Conservation (phyloP, 2,888 invertebrate species). For the Eurytoma californica region DNA sequence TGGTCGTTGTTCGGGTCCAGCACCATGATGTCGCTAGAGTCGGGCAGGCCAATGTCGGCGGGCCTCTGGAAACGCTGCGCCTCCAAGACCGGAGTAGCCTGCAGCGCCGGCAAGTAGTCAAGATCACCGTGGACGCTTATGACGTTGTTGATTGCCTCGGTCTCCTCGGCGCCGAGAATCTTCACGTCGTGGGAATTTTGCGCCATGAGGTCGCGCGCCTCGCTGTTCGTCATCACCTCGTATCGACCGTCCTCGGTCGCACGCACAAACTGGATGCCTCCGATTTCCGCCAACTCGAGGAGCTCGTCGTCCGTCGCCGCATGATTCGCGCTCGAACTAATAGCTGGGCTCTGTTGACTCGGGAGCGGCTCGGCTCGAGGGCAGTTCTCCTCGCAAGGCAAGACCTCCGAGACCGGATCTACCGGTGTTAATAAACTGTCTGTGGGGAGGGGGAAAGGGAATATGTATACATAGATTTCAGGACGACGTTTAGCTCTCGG, state of each 20-base stretch:
- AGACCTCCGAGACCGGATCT: slow-evolving; percentile 53
- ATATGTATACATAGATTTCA: slow-evolving; percentile 46
- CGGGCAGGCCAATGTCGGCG: slow-evolving; percentile 49
- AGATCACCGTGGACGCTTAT: slow-evolving; percentile 34
- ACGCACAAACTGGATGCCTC: slow-evolving; percentile 74
- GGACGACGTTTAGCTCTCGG: slow-evolving; percentile 6
- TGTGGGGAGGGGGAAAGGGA: slow-evolving; percentile 49
- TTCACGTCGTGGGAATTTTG: slow-evolving; percentile 73
- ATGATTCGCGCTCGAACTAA: slow-evolving; percentile 7
- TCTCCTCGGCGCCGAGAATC: slow-evolving; percentile 70
- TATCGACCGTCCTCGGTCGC: slow-evolving; percentile 74
- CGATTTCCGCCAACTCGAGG: slow-evolving; percentile 72
- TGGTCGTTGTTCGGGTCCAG: slow-evolving; percentile 64
- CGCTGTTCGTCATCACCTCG: slow-evolving; percentile 73
- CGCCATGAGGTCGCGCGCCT: slow-evolving; percentile 73
- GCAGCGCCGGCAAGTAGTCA: slow-evolving; percentile 18
- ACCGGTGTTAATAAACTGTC: slow-evolving; percentile 57
- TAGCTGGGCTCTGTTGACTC: slow-evolving; percentile 2
- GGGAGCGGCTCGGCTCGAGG: background rate
- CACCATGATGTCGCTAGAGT: slow-evolving; percentile 65
- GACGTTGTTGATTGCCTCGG: slow-evolving; percentile 63
- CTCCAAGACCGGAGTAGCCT: background rate
- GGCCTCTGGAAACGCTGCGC: slow-evolving; percentile 8
- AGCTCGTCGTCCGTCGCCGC: slow-evolving; percentile 69
- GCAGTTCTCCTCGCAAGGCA: slow-evolving; percentile 41